phyloP scores from a whole-genome alignment of 2,888 invertebrate genomes.

The Diloba caeruleocephala region DNA sequence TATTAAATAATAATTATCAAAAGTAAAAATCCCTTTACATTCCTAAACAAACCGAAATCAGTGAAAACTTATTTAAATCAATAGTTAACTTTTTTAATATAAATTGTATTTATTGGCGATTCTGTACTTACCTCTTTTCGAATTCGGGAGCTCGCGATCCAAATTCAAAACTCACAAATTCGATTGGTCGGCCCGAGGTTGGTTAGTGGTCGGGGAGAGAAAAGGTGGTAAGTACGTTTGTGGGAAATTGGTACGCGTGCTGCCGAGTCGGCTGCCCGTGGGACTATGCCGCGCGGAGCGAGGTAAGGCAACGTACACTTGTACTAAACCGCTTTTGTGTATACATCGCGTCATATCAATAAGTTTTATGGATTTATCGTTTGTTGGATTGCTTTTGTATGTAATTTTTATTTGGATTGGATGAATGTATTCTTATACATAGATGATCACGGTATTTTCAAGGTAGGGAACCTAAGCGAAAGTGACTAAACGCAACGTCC shows the following conservation, averaged over 20 bases:
- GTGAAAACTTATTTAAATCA: neutral
- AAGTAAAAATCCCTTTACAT: neutral
- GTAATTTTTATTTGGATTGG: slow-evolving; percentile 23
- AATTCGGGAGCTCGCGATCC: slow-evolving; percentile 43
- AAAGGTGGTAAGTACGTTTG: slow-evolving; percentile 40
- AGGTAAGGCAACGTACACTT: slow-evolving; percentile 36
- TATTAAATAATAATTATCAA: slow-evolving; percentile 19
- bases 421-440: slow-evolving; percentile 4
- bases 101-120: neutral
- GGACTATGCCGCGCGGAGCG: slow-evolving; percentile 65
- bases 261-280: slow-evolving; percentile 61
- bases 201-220: slow-evolving; percentile 48
- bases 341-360: slow-evolving; percentile 50
- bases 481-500: too few relatives aligned
- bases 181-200: slow-evolving; percentile 51
- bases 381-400: slow-evolving; percentile 36
- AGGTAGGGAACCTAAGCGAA: too few relatives aligned
- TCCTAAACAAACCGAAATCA: neutral
- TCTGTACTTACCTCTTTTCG: slow-evolving; percentile 55
- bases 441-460: neutral
- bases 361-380: slow-evolving; percentile 50
- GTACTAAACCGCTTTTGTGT: slow-evolving; percentile 30
- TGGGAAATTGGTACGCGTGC: slow-evolving; percentile 63
- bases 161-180: slow-evolving; percentile 63
- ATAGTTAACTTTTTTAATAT: slow-evolving; percentile 7